Evolutionary conservation across 2,113 vertebrate genomes (phyloP), one percentile per base, ranked within the genome.

Genomic region (Anser brachyrhynchus): DNA sequence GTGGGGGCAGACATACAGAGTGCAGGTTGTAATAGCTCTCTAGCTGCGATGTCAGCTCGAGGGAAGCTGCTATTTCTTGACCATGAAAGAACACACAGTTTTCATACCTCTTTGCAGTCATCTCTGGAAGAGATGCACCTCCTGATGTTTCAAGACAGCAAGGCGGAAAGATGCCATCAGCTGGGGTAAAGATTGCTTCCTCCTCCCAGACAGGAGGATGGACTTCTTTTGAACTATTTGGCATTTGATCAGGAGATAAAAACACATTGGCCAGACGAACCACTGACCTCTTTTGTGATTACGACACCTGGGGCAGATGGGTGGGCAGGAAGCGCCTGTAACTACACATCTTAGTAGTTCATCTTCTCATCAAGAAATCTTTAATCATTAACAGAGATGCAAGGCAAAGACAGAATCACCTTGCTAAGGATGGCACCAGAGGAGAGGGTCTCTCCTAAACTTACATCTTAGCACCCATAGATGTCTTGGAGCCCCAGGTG

Each of bases 161-260:
- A 76, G 37, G 44, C 90, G 62, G 87, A 79, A 25, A 71, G 67
- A 33, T 35, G 21, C 4, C 41, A 85, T 49, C 33, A 66, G 13
- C 64, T 6, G 4, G 12, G 39, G 33, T 23, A 86, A 92, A 6
- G 8, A 72, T 58, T 58, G 54, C 41, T 92, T 94, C 82, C 64
- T 87, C 46, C 71, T 73, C 37, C 41, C 29, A 78, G 64, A 83
- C 2, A 14, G 37, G 67, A 91, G 46, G 28, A 41, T 91, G 64
- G 41, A 41, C 44, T 82, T 67, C 52, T 59, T 87, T 65, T 87
- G n/a, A 92, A 76, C 70, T 89, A 80, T 79, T 76, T 90, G 91
- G 22, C 54, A 65, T 78, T 75, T 3, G 2, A 19, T 57, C 66
- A 95, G 31, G 57, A 92, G 70, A 91, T 43, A 82, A 93, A 93